A percentile compares a stretch with the other conserved stretches of the same genome.
phyloP scores from a whole-genome alignment of 2,888 invertebrate species.

The Scaptomyza polygonia region DNA sequence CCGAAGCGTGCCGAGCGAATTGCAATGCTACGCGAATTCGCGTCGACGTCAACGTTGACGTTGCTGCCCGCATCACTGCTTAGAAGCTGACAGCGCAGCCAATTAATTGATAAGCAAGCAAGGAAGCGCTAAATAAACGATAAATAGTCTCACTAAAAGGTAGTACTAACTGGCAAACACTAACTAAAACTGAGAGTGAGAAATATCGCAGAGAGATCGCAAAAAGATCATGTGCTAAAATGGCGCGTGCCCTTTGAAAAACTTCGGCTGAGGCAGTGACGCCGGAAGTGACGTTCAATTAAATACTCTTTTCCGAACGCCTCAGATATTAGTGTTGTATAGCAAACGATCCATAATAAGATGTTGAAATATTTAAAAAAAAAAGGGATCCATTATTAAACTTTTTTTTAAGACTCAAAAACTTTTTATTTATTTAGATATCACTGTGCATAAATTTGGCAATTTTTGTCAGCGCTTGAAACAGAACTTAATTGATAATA shows the following conservation, averaged over 20 bases:
- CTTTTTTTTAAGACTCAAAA: too few species aligned
- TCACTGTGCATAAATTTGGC: too few species aligned
- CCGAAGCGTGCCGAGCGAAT: constrained; percentile 54
- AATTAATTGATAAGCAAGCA: constrained; percentile 63
- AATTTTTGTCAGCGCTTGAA: too few species aligned
- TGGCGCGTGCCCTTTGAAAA: constrained; percentile 29
- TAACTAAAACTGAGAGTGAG: constrained; percentile 1
- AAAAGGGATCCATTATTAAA: too few species aligned
- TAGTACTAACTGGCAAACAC: constrained; percentile 26
- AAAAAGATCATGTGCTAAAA: constrained; percentile 13
- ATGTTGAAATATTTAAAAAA: too few species aligned
- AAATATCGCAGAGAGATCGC: neutral
- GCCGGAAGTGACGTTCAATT: constrained; percentile 59
- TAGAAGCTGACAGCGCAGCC: constrained; percentile 32
- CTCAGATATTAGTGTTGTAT: neutral
- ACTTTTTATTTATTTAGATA: too few species aligned
- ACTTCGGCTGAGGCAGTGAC: constrained; percentile 7
- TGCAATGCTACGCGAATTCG: constrained; percentile 48
- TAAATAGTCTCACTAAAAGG: constrained; percentile 37
- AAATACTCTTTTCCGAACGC: constrained; percentile 3
- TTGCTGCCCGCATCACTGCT: constrained; percentile 25
- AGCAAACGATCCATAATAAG: too few species aligned
- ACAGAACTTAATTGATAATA: too few species aligned
- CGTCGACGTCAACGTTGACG: constrained; percentile 9
- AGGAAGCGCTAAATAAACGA: constrained; percentile 42